phyloP scores from a whole-genome alignment of 1,140 invertebrate species.

The Leptinotarsa undecemlineata region DNA sequence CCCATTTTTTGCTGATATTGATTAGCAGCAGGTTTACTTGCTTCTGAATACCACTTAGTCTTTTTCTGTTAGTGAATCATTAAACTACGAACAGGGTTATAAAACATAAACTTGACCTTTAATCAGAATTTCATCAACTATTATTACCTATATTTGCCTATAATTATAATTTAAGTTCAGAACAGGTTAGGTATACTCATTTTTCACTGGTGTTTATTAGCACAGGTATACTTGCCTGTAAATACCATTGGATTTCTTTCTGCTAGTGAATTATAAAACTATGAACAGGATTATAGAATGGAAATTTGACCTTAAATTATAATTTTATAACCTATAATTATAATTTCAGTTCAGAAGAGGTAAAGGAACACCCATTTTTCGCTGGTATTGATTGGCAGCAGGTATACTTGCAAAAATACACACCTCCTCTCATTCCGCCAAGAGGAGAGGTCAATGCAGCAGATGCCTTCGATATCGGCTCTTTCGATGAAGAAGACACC shows the following conservation, averaged over 20 bases:
- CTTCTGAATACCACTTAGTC: constrained; percentile 47
- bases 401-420: constrained; percentile 97
- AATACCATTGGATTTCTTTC: too few species aligned
- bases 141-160: neutral
- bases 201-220: constrained; percentile 98
- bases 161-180: constrained; percentile 67
- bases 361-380: constrained; percentile 98
- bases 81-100: too few species aligned
- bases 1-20: constrained; percentile 94
- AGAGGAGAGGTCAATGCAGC: constrained; percentile 99
- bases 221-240: constrained; percentile 89
- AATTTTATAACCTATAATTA: neutral
- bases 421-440: constrained; percentile 96
- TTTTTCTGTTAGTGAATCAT: too few species aligned
- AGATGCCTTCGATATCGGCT: constrained; percentile 99
- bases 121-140: neutral
- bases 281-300: too few species aligned
- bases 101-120: too few species aligned
- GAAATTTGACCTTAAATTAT: too few species aligned
- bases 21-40: constrained; percentile 98
- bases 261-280: too few species aligned
- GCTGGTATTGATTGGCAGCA: constrained; percentile 98
- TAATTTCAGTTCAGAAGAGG: constrained; percentile 82
- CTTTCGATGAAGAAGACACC: constrained; percentile 99
- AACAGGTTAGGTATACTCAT: constrained; percentile 96